phyloP scores from a whole-genome alignment of 2,113 vertebrate genomes.

The Campylorhamphus procurvoides region DNA sequence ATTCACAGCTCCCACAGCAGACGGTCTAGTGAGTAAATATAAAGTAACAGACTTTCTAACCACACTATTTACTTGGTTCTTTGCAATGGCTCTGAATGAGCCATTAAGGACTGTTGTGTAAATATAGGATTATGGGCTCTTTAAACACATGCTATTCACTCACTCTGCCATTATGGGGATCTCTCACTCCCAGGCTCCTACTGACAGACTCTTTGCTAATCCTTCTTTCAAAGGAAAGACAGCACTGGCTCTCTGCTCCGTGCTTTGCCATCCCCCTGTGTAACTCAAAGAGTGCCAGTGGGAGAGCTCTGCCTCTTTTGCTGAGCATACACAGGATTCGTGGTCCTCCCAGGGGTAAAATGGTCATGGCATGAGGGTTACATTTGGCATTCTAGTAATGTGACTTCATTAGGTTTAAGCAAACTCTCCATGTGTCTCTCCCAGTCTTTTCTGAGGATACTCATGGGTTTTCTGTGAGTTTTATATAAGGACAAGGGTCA shows the following conservation, averaged over 20 bases:
- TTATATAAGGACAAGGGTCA: not conserved
- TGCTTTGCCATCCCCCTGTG: not conserved
- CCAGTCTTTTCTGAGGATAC: not conserved
- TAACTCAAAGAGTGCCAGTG: not conserved
- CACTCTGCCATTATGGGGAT: constrained; percentile 49
- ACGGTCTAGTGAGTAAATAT: constrained; percentile 70
- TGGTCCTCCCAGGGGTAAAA: not conserved
- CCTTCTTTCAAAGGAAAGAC: not conserved
- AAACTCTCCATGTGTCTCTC: not conserved
- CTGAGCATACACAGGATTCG: not conserved
- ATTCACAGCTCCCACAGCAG: constrained; percentile 65
- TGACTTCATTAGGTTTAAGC: not conserved
- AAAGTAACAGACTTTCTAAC: constrained; percentile 67
- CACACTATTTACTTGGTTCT: constrained; percentile 70
- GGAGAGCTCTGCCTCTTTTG: not conserved
- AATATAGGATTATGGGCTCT: constrained; percentile 69
- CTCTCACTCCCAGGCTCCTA: constrained; percentile 40
- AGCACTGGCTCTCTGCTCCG: not conserved
- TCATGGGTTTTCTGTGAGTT: not conserved
- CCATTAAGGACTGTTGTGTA: constrained; percentile 73
- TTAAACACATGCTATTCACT: constrained; percentile 68
- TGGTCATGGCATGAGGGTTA: not conserved
- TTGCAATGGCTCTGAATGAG: constrained; percentile 67
- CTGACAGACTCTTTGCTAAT: constrained; percentile 47
- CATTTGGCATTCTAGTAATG: not conserved